Evolutionary conservation across 2,888 invertebrate genomes (phyloP), one percentile per base, ranked within the genome.

Genomic region (Molorchus minor): DNA sequence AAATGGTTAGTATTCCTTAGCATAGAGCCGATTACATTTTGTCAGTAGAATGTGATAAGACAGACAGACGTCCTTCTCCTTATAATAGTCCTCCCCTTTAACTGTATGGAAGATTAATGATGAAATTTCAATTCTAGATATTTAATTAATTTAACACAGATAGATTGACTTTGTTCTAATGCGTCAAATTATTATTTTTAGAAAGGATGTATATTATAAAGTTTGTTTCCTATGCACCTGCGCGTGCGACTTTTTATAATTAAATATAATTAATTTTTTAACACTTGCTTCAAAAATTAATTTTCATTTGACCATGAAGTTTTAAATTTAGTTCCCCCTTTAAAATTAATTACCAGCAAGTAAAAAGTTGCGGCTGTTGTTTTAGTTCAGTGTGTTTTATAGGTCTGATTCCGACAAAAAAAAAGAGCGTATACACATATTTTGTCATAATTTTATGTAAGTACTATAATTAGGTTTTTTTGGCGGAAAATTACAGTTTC

Each of bases 201-300:
- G 52, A 52, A 40, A 52, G 41, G 52, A 52, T 52, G 52, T 52
- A 41, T 52, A 52, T 29, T 25, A n/a, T n/a, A n/a, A n/a, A n/a
- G 25, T 25, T n/a, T 45, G 21, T 45, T 44, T 45, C 45, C 45
- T 45, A 45, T 45, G 30, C 52, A 52, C 52, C 52, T 52, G 52
- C 52, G 40, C 19, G n/a, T n/a, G n/a, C 3, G 30, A 41, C 12
- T 52, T 52, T 52, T 52, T 52, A 52, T 52, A 52, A 49, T 49
- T 49, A 49, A 53, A 43, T 52, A 51, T 62, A 61, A 62, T 62
- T 62, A 62, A 44, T 56, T 62, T 62, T 54, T 59, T 41, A 59
- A 59, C 59, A 57, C 44, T 60, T 45, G 38, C 77, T 76, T 76
- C 74, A 73, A 75, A 75, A 65, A 71, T 63, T 70, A 69, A 69